Evolutionary conservation across 2,113 vertebrate genomes (phyloP).

Genomic region (Barnardius zonarius): DNA sequence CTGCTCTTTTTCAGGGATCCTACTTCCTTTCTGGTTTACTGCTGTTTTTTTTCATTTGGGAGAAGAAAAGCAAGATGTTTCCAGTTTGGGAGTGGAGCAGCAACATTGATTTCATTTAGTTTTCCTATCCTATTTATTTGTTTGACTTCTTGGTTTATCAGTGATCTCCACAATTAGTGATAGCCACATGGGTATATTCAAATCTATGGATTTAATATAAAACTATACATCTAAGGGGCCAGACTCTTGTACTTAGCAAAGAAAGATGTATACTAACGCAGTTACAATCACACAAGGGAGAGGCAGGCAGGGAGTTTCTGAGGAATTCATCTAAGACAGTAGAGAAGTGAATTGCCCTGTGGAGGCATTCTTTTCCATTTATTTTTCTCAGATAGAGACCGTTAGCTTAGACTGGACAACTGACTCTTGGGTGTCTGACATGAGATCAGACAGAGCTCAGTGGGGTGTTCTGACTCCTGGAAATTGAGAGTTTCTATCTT

Average conservation of each 20-base stretch:
- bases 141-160: background rate
- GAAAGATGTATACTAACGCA: background rate
- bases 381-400: background rate
- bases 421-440: background rate
- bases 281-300: background rate
- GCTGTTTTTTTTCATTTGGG: background rate
- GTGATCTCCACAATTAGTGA: background rate
- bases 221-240: background rate
- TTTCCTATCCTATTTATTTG: background rate
- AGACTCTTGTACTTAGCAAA: background rate
- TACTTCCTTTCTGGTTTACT: background rate
- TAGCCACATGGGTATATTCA: background rate
- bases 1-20: background rate
- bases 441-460: background rate
- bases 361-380: background rate
- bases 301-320: background rate
- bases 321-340: background rate
- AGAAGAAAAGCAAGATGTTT: background rate
- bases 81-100: background rate
- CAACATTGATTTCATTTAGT: background rate
- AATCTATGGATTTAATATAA: background rate
- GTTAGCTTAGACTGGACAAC: background rate
- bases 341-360: background rate
- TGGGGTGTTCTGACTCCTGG: background rate
- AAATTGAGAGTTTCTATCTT: background rate